These are phyloP conservation scores for Arctia plantaginis DNA, from an alignment of 2,888 invertebrate genomes.

Conservation along the genomic window DNA sequence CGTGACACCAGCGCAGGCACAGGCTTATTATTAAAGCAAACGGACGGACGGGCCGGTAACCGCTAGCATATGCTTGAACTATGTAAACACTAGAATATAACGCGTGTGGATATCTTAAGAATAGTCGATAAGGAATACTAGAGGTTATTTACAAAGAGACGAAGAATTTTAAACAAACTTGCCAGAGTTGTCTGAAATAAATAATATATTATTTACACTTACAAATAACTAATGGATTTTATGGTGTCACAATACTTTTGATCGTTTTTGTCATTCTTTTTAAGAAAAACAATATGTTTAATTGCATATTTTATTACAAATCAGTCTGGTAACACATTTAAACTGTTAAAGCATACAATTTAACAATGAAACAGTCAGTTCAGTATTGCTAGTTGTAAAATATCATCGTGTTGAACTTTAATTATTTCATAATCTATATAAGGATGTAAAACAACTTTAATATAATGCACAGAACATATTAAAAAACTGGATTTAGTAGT, in stretches of 20 bases:
- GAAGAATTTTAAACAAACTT: background rate
- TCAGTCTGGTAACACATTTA: background rate
- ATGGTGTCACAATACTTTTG: background rate
- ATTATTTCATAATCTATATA: background rate
- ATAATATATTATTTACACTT: background rate
- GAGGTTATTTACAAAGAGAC: background rate
- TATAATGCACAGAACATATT: background rate
- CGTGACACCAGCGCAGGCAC: constrained; percentile 80
- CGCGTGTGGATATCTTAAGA: constrained; percentile 47
- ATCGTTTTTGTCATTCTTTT: background rate
- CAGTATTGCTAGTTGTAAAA: background rate
- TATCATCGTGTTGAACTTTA: background rate
- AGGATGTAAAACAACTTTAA: background rate
- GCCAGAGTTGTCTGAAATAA: background rate
- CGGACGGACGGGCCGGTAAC: constrained; percentile 78
- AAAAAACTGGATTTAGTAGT: background rate
- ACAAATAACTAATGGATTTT: background rate
- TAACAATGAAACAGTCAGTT: background rate
- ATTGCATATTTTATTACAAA: background rate
- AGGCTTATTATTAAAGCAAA: constrained; percentile 84
- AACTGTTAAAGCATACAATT: background rate
- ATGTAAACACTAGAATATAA: constrained; percentile 74
- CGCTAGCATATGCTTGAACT: constrained; percentile 81
- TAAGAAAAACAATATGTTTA: background rate
- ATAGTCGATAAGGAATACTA: constrained; percentile 19